Percentiles rank a stretch among this genome's conserved stretches.
phyloP scores from a whole-genome alignment of 2,888 invertebrate genomes.

The Trichogramma evanescens region DNA sequence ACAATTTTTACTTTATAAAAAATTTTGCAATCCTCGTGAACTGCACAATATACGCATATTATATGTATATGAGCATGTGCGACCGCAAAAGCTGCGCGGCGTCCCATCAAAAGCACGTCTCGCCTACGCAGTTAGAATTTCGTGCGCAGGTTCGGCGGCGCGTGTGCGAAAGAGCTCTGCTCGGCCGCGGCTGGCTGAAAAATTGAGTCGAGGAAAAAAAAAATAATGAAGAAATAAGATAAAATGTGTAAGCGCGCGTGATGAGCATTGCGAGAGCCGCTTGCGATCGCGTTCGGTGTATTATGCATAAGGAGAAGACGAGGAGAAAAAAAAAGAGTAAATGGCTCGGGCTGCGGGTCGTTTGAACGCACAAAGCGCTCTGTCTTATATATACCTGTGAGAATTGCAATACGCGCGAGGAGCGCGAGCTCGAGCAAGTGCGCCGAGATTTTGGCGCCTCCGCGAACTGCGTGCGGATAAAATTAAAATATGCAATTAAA shows the following conservation, averaged over 20 bases:
- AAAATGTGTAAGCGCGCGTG: constrained; percentile 26
- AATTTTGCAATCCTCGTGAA: too few relatives aligned
- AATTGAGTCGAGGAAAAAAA: not conserved
- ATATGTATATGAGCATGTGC: too few relatives aligned
- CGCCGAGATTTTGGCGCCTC: too few relatives aligned
- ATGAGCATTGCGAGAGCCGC: constrained; percentile 27
- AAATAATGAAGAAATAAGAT: constrained; percentile 7
- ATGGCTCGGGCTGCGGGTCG: constrained; percentile 18
- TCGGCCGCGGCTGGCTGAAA: not conserved
- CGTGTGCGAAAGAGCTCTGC: too few relatives aligned
- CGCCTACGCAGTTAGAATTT: constrained; percentile 44
- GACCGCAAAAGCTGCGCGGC: constrained; percentile 27
- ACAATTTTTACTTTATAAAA: too few relatives aligned
- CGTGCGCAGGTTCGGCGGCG: constrained; percentile 5
- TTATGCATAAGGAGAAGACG: constrained; percentile 20
- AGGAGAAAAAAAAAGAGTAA: constrained; percentile 20
- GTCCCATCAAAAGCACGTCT: constrained; percentile 46
- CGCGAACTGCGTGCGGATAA: too few relatives aligned
- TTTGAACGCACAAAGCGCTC: not conserved
- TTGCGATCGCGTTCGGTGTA: constrained; percentile 15
- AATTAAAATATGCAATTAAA: too few relatives aligned
- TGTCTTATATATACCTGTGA: not conserved
- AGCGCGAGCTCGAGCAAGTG: not conserved
- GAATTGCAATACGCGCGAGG: not conserved
- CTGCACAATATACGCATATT: too few relatives aligned